Evolutionary conservation across 2,797 vertebrate genomes (phyloP), one percentile per base, ranked within the genome.

Genomic region (Ceryle rudis): DNA sequence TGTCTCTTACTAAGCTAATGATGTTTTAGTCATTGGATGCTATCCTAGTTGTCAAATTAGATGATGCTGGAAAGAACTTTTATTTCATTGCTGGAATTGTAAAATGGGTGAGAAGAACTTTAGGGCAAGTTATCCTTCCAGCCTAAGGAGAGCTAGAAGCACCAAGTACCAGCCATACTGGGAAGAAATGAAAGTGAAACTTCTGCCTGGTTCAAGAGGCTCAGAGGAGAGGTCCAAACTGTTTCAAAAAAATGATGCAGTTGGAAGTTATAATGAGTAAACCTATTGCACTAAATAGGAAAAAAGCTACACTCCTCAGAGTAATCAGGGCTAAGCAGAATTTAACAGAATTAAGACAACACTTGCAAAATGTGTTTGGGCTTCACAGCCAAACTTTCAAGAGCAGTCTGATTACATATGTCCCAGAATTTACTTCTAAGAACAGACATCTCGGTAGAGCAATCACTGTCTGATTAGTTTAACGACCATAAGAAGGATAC

Each of bases 21-120:
- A 54, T 49, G 17, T 18, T 78, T 33, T 37, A 51, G 41, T 47
- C 33, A 26, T 23, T 13, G 31, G 6, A 58, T 72, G 9, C 41
- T 62, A 52, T 47, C 31, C 49, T 22, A 23, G 0, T 12, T 64
- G 12, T 64, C 44, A 62, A 85, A 58, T 26, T 8, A 37, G 65
- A 22, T 0, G 1, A 51, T 61, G 9, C 15, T 58, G 37, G 26
- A 57, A 72, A 60, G 31, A 79, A n/a, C 55, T 70, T 55, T 22
- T 9, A 10, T 61, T 44, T 80, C 29, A 29, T 71, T 28, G 29
- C 37, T 61, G 41, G 16, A 46, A 28, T 9, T 41, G 25, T 58
- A 37, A 69, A 54, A 49, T 0, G 0, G 58, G 28, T 0, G 0
- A 65, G 15, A 31, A 85, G 28, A 60, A 39, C 33, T n/a, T 73